A percentile compares a stretch with the other conserved stretches of the same genome.
These are phyloP conservation scores for Argya squamiceps DNA, from an alignment of 2,797 vertebrate species.

Conservation along the genomic window DNA sequence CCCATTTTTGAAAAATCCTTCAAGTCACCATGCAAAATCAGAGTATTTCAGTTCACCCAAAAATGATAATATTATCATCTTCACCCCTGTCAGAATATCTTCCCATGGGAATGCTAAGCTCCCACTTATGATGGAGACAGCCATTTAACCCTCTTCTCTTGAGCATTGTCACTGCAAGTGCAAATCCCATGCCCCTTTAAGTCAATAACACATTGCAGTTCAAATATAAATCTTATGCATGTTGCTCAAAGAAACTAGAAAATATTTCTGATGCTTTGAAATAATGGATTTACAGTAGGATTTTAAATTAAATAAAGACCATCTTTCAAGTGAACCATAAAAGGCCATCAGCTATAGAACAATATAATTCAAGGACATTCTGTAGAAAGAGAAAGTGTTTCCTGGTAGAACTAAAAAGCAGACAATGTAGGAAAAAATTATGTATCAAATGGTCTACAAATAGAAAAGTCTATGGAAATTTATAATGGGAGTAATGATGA, in stretches of 20 bases:
- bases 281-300: neutral
- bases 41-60: neutral
- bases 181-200: neutral
- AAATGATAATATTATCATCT: neutral
- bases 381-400: neutral
- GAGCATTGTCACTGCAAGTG: neutral
- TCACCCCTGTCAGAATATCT: neutral
- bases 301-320: neutral
- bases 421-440: neutral
- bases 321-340: neutral
- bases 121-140: neutral
- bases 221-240: neutral
- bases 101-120: neutral
- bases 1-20: neutral
- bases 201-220: neutral
- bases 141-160: neutral
- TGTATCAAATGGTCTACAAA: constrained; percentile 18
- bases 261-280: neutral
- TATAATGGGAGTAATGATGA: constrained; percentile 23
- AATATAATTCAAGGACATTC: neutral
- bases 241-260: neutral
- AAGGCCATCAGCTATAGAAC: neutral
- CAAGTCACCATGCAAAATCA: neutral
- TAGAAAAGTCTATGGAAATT: constrained; percentile 22
- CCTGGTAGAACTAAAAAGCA: neutral